A percentile compares a stretch with the other conserved stretches of the same genome.
These are phyloP conservation scores for Scytalopus superciliaris DNA, from an alignment of 2,113 vertebrate species.

Conservation along the genomic window DNA sequence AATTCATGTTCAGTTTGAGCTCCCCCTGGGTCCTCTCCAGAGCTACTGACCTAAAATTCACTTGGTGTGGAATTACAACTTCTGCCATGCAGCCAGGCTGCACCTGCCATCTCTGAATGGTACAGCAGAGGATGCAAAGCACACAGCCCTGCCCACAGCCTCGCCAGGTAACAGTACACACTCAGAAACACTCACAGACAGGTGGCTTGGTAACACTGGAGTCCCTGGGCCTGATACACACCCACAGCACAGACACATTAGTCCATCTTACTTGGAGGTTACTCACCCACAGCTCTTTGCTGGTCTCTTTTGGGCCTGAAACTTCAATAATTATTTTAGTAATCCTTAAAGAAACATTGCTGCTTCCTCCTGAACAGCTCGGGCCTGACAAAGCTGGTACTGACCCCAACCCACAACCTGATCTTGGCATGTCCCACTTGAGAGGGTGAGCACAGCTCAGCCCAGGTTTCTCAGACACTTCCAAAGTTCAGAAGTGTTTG, in stretches of 20 bases:
- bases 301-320: not conserved
- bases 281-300: not conserved
- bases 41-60: not conserved
- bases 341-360: not conserved
- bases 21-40: not conserved
- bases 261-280: not conserved
- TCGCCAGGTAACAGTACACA: not conserved
- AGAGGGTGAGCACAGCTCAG: not conserved
- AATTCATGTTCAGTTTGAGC: not conserved
- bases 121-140: not conserved
- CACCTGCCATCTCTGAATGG: not conserved
- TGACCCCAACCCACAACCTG: not conserved
- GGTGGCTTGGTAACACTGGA: not conserved
- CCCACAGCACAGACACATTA: not conserved
- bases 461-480: not conserved
- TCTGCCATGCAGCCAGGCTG: not conserved
- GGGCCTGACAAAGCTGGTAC: not conserved
- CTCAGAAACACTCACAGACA: not conserved
- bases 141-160: accelerated
- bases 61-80: not conserved
- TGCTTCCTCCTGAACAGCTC: not conserved
- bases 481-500: not conserved
- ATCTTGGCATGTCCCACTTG: not conserved
- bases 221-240: not conserved
- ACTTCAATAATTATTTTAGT: not conserved